phyloP scores from a whole-genome alignment of 2,113 vertebrate genomes.

The Embiotoca jacksoni region DNA sequence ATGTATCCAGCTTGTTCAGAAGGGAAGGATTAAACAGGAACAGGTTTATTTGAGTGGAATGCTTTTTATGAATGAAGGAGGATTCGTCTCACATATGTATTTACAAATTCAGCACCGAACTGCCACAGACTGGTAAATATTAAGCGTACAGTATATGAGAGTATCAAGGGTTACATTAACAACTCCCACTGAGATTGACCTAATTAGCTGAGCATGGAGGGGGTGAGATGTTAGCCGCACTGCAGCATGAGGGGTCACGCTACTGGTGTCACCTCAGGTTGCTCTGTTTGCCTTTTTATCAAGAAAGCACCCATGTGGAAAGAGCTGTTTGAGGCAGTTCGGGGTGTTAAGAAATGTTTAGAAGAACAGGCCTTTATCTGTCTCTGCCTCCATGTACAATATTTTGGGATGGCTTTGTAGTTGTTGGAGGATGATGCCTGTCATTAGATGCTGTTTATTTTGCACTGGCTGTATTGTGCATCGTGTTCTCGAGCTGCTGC shows the following conservation, averaged over 20 bases:
- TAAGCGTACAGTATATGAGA: constrained; percentile 19
- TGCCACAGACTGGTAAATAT: constrained; percentile 3
- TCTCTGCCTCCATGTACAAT: neutral
- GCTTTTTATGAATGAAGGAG: too few relatives aligned
- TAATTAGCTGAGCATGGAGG: constrained; percentile 62
- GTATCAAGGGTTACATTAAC: constrained; percentile 51
- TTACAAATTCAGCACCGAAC: neutral
- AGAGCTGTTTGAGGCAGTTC: constrained; percentile 7
- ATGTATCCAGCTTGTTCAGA: constrained; percentile 6
- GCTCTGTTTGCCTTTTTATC: constrained; percentile 7
- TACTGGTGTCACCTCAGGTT: constrained; percentile 37
- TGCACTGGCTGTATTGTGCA: neutral
- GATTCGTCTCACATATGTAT: too few relatives aligned
- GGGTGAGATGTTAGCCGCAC: constrained; percentile 42
- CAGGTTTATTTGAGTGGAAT: too few relatives aligned
- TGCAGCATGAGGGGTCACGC: constrained; percentile 36
- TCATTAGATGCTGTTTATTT: neutral
- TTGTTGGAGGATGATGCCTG: neutral
- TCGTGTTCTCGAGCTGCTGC: neutral
- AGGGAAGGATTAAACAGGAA: neutral
- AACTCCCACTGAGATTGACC: constrained; percentile 65
- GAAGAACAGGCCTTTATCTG: neutral
- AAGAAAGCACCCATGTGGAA: neutral
- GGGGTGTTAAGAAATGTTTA: neutral
- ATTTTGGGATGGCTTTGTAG: neutral